Conservation (phyloP, 2,113 vertebrate genomes). For the Pseudorhombus dupliciocellatus region DNA sequence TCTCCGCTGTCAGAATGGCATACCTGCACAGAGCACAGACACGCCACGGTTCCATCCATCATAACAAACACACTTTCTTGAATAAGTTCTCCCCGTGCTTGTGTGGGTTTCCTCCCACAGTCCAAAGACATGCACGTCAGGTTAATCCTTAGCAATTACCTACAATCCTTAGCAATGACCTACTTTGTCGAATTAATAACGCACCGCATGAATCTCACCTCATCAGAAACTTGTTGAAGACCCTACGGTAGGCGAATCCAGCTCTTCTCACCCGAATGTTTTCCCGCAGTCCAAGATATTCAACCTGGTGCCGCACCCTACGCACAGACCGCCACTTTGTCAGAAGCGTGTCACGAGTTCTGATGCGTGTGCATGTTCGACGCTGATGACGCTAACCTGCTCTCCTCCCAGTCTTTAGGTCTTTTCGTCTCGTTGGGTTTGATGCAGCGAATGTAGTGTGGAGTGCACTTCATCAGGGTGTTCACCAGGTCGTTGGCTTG, state of each 20-base stretch:
- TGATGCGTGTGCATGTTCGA: background rate
- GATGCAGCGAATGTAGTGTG: conserved; percentile 98
- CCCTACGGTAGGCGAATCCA: conserved; percentile 91
- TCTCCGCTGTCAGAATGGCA: conserved; percentile 91
- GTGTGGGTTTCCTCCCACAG: no score
- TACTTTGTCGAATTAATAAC: no score
- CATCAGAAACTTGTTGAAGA: conserved; percentile 92
- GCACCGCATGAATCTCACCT: conserved; percentile 76
- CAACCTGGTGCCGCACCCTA: conserved; percentile 94
- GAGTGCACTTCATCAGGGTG: conserved; percentile 95
- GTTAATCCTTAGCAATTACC: no score
- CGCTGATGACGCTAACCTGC: conserved; percentile 81
- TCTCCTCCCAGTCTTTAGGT: conserved; percentile 96
- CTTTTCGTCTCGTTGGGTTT: conserved; percentile 98
- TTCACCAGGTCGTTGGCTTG: conserved; percentile 96
- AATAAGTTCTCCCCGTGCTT: no score
- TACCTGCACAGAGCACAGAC: conserved; percentile 80
- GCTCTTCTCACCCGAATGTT: conserved; percentile 94
- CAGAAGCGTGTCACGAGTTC: background rate
- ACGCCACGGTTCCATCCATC: background rate
- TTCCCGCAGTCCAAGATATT: conserved; percentile 94
- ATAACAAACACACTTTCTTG: background rate
- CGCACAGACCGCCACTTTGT: rapidly evolving
- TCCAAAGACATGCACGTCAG: no score
- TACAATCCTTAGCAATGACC: no score